phyloP scores from a whole-genome alignment of 2,113 vertebrate species.

The Dendrocopos noguchii region DNA sequence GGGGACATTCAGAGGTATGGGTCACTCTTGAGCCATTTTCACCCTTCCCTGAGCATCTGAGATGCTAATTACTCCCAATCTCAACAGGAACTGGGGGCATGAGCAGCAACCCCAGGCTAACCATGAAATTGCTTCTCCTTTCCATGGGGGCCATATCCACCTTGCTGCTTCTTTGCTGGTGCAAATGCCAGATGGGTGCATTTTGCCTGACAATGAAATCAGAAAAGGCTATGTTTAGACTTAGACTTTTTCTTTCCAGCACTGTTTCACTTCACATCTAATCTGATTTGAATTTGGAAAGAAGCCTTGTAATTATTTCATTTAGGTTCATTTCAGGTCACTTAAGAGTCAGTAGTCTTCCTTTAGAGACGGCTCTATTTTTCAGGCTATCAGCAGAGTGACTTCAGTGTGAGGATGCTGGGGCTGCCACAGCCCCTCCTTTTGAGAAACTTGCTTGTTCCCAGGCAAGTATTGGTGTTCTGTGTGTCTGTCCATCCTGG shows the following conservation, averaged over 20 bases:
- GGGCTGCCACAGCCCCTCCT: neutral
- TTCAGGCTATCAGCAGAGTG: neutral
- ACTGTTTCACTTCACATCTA: constrained; percentile 70
- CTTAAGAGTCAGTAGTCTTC: constrained; percentile 26
- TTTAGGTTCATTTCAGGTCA: constrained; percentile 66
- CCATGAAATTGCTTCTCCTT: neutral
- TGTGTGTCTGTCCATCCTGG: neutral
- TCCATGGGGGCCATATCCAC: neutral
- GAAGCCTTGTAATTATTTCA: constrained; percentile 70
- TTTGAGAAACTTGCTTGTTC: neutral
- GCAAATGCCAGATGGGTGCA: constrained; percentile 2
- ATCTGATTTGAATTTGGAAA: constrained; percentile 78
- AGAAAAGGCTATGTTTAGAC: constrained; percentile 67
- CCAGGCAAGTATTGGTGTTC: neutral
- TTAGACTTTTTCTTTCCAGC: constrained; percentile 67
- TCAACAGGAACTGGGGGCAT: neutral
- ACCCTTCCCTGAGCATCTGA: neutral
- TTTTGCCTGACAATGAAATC: constrained; percentile 57
- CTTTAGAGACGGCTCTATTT: constrained; percentile 40
- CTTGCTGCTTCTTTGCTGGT: neutral
- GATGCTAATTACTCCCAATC: neutral
- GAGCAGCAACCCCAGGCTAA: neutral
- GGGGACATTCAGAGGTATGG: rapidly evolving
- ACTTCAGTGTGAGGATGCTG: neutral
- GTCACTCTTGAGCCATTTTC: neutral